Conservation (phyloP, 2,888 invertebrate genomes). For the Quadroppia sp. region DNA sequence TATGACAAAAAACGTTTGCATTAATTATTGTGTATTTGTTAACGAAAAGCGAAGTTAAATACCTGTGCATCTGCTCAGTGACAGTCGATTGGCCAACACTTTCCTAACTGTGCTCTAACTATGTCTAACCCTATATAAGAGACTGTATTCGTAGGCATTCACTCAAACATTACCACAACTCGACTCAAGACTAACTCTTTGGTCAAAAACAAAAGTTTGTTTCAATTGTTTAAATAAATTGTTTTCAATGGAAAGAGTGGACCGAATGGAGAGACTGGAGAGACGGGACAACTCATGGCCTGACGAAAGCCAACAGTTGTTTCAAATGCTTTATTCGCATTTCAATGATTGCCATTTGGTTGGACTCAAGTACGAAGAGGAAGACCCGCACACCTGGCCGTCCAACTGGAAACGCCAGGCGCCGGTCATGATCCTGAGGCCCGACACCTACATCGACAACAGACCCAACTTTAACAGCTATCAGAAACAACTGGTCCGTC, state of each 20-base stretch:
- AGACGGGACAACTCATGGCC: background rate
- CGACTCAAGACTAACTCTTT: background rate
- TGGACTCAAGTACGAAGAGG: slow-evolving; percentile 9
- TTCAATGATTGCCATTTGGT: background rate
- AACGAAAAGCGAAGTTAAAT: background rate
- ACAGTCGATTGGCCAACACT: background rate
- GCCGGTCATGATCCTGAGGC: slow-evolving; percentile 24
- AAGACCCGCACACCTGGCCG: slow-evolving; percentile 37
- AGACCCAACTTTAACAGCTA: slow-evolving; percentile 31
- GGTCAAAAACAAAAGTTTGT: background rate
- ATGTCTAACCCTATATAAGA: no score
- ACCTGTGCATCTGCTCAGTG: slow-evolving; percentile 19
- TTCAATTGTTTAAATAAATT: no score
- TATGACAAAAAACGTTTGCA: background rate
- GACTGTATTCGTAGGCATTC: background rate
- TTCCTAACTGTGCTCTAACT: no score
- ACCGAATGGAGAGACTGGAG: background rate
- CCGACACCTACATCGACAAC: slow-evolving; percentile 11
- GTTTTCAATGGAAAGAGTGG: background rate
- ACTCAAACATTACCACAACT: background rate
- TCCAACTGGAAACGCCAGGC: slow-evolving; percentile 40
- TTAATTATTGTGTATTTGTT: background rate
- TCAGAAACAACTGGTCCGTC: slow-evolving; percentile 20
- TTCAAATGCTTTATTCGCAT: slow-evolving; percentile 15
- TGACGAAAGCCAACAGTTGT: slow-evolving; percentile 11